These are phyloP conservation scores for rat (Rattus norvegicus) DNA, from an alignment of 2,113 vertebrate genomes.

Conservation along the genomic window GRCr8 NC_086030.1:34958001-34958500, in stretches of 20 bases:
- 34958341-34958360: not conserved
- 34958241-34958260: not conserved
- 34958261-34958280: not conserved
- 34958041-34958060: not conserved
- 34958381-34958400: not conserved
- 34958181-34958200: not conserved
- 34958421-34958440: not conserved
- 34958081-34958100: not conserved
- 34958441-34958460: not conserved
- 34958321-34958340: not conserved
- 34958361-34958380: not conserved
- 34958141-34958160: not conserved
- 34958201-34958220: not conserved
- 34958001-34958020: not conserved
- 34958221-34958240: not conserved
- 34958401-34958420: not conserved
- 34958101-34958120: not conserved
- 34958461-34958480: not conserved
- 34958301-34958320: too few species aligned
- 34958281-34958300: not conserved
- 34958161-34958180: not conserved
- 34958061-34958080: too few species aligned
- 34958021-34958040: not conserved
- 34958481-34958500: too few species aligned
- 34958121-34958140: not conserved